A percentile compares a stretch with the other conserved stretches of the same genome.
phyloP scores from a whole-genome alignment of 2,888 invertebrate genomes.

The Crossocerus cetratus region DNA sequence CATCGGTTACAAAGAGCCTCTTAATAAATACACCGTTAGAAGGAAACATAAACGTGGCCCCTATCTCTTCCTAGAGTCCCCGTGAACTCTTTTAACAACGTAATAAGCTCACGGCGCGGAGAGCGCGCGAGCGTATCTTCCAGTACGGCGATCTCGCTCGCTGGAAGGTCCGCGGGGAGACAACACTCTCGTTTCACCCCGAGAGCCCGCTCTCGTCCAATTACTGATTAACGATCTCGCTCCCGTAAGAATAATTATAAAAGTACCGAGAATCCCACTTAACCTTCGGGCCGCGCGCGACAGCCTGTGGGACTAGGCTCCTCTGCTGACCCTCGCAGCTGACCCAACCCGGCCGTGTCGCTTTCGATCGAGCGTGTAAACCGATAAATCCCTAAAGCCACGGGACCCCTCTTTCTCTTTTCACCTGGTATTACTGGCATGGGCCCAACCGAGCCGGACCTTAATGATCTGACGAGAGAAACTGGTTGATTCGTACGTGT shows the following conservation, averaged over 20 bases:
- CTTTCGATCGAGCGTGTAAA: conserved; percentile 66
- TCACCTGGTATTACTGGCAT: conserved; percentile 30
- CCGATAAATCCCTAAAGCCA: conserved; percentile 72
- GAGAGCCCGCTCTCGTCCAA: conserved; percentile 61
- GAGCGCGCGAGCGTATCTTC: neutral
- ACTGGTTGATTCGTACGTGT: conserved; percentile 38
- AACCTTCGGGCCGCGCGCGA: conserved; percentile 71
- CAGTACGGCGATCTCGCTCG: conserved; percentile 23
- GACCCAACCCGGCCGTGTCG: conserved; percentile 37
- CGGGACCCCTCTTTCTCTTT: conserved; percentile 35
- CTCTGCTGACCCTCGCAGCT: neutral
- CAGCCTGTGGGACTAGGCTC: conserved; percentile 31
- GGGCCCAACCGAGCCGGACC: conserved; percentile 58
- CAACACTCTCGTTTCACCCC: conserved; percentile 51
- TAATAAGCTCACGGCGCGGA: conserved; percentile 40
- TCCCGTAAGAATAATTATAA: conserved; percentile 63
- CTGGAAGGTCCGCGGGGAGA: conserved; percentile 7
- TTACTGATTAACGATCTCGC: conserved; percentile 66
- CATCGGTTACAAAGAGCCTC: conserved; percentile 21
- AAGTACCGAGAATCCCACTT: conserved; percentile 73
- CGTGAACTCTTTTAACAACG: conserved; percentile 45
- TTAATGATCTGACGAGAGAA: conserved; percentile 64
- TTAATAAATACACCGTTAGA: conserved; percentile 50
- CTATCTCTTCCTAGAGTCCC: conserved; percentile 27
- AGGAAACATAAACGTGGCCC: conserved; percentile 40